phyloP scores from a whole-genome alignment of 2,113 vertebrate genomes.

The Sialia sialis region DNA sequence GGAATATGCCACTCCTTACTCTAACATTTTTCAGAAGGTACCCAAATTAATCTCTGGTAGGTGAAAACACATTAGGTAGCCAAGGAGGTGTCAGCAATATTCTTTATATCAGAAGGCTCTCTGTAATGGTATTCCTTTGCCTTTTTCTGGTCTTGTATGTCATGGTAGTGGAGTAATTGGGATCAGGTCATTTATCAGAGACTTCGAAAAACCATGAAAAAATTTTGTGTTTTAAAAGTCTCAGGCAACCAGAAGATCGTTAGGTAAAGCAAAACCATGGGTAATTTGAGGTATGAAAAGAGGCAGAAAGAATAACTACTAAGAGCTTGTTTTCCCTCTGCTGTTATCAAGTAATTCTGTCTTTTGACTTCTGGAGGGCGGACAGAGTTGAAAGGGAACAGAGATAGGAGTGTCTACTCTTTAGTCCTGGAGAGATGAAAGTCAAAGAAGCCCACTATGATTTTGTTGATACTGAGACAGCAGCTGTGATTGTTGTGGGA shows the following conservation, averaged over 20 bases:
- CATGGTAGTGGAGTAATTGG: not conserved
- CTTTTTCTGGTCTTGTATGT: not conserved
- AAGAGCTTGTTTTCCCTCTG: not conserved
- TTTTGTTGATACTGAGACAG: not conserved
- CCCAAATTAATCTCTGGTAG: not conserved
- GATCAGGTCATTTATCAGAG: not conserved
- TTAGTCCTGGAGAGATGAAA: not conserved
- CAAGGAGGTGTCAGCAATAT: not conserved
- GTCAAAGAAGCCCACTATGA: not conserved
- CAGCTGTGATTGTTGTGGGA: not conserved
- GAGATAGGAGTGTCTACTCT: not conserved
- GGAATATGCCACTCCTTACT: not conserved
- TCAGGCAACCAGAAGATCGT: not conserved
- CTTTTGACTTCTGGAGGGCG: not conserved
- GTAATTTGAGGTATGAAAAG: not conserved
- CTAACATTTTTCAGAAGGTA: not conserved
- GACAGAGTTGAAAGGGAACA: not conserved
- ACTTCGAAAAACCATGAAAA: not conserved
- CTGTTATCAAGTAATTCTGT: not conserved
- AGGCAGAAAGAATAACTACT: not conserved
- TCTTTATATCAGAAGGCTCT: not conserved
- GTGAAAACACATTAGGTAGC: not conserved
- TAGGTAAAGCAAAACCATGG: not conserved
- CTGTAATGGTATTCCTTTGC: not conserved
- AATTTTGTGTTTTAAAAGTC: not conserved